phyloP scores from a whole-genome alignment of 2,888 invertebrate genomes.

The Eristalis intricaria region DNA sequence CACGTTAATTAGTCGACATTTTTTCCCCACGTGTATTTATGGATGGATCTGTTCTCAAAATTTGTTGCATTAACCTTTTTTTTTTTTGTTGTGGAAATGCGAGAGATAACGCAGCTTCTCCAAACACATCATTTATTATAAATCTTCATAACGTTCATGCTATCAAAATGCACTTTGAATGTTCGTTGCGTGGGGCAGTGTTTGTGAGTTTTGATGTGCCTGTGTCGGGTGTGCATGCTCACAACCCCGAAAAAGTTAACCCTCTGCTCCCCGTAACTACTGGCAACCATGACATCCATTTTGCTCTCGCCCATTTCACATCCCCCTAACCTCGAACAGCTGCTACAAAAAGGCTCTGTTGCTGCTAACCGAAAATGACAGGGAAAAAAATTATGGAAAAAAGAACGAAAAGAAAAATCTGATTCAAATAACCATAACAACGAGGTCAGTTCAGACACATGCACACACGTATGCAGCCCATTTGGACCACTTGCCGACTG shows the following conservation, averaged over 20 bases:
- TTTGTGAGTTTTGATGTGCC: neutral
- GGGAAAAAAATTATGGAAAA: slow-evolving; percentile 20
- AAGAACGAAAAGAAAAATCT: slow-evolving; percentile 25
- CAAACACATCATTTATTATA: slow-evolving; percentile 29
- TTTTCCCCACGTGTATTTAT: neutral
- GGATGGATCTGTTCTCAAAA: neutral
- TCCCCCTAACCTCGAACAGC: slow-evolving; percentile 40
- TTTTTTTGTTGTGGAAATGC: neutral
- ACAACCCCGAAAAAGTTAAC: slow-evolving; percentile 2
- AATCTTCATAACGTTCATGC: slow-evolving; percentile 15
- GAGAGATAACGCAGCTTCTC: neutral
- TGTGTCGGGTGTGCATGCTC: neutral
- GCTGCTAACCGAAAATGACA: slow-evolving; percentile 9
- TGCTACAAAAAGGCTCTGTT: slow-evolving; percentile 28
- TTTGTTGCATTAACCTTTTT: neutral
- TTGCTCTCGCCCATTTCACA: slow-evolving; percentile 20
- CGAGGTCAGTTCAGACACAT: slow-evolving; percentile 56
- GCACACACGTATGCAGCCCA: slow-evolving; percentile 10
- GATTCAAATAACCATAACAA: slow-evolving; percentile 65
- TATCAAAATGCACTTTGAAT: slow-evolving; percentile 19
- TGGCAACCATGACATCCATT: slow-evolving; percentile 45
- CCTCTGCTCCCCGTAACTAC: slow-evolving; percentile 41
- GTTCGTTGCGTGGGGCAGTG: neutral
- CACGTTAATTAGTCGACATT: slow-evolving; percentile 33
- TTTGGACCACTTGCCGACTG: slow-evolving; percentile 45